Conservation (phyloP, 2,797 vertebrate genomes). For the Spheniscus humboldti region DNA sequence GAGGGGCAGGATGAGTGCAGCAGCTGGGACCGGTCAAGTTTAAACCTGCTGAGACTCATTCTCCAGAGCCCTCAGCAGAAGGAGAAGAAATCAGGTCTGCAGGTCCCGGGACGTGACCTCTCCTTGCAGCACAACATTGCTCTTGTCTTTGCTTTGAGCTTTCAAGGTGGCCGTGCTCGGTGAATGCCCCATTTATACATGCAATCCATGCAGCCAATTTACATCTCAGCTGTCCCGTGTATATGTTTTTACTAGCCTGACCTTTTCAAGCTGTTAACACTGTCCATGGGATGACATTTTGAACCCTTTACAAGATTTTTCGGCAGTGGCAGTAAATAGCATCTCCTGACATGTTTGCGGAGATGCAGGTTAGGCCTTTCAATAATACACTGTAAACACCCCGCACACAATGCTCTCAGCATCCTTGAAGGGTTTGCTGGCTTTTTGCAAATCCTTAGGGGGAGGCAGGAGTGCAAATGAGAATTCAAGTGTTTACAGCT, state of each 20-base stretch:
- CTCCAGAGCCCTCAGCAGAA: not conserved
- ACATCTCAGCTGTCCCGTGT: not conserved
- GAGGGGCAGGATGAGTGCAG: not conserved
- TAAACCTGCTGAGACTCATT: not conserved
- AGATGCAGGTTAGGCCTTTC: not conserved
- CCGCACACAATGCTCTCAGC: not conserved
- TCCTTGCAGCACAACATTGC: not conserved
- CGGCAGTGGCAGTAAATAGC: not conserved
- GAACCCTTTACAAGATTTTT: not conserved
- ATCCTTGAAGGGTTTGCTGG: not conserved
- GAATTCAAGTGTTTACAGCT: not conserved
- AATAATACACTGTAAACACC: not conserved
- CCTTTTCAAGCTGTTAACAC: constrained; percentile 23
- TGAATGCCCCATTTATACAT: fast-evolving
- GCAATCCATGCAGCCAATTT: not conserved
- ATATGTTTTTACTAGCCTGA: not conserved
- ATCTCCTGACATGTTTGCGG: not conserved
- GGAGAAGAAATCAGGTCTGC: not conserved
- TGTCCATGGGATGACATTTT: not conserved
- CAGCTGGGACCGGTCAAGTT: not conserved
- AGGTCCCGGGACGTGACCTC: fast-evolving
- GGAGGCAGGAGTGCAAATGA: not conserved
- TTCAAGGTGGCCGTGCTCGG: fast-evolving
- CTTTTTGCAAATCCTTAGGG: not conserved
- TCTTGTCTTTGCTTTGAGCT: not conserved